Evolutionary conservation across 2,113 vertebrate species (phyloP).

Genomic region (Cyanoramphus novaezelandiae): DNA sequence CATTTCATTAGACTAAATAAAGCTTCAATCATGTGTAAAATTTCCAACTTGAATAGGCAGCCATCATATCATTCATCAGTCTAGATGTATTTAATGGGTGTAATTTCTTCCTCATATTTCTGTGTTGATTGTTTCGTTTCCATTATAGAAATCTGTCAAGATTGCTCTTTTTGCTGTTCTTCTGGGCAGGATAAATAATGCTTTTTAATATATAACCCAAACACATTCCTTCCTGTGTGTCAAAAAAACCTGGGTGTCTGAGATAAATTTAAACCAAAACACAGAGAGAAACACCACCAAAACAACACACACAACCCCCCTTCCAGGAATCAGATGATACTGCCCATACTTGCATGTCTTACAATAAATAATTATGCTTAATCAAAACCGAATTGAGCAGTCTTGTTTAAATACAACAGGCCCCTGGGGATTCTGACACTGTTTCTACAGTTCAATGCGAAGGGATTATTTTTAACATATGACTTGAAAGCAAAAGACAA

Average conservation of each 20-base stretch:
- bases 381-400: conserved; percentile 37
- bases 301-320: neutral
- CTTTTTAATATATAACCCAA: conserved; percentile 71
- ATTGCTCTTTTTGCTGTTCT: conserved; percentile 69
- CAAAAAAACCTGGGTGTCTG: conserved; percentile 23
- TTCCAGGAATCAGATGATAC: neutral
- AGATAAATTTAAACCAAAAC: conserved; percentile 39
- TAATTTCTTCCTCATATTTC: conserved; percentile 89
- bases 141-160: conserved; percentile 76
- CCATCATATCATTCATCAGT: conserved; percentile 90
- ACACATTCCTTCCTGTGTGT: conserved; percentile 80
- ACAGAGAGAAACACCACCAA: neutral
- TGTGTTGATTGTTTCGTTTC: conserved; percentile 85
- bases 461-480: neutral
- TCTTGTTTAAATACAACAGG: conserved; percentile 13
- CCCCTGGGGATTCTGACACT: neutral
- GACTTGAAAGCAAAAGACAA: neutral
- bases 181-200: conserved; percentile 71
- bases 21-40: conserved; percentile 98
- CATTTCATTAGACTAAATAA: conserved; percentile 96
- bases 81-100: conserved; percentile 85
- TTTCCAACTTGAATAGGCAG: conserved; percentile 90
- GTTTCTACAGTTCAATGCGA: neutral
- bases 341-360: neutral
- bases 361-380: conserved; percentile 44